A percentile compares a stretch with the other conserved stretches of the same genome.
phyloP scores from a whole-genome alignment of 2,888 invertebrate species.

The Pyrochroa serraticornis region DNA sequence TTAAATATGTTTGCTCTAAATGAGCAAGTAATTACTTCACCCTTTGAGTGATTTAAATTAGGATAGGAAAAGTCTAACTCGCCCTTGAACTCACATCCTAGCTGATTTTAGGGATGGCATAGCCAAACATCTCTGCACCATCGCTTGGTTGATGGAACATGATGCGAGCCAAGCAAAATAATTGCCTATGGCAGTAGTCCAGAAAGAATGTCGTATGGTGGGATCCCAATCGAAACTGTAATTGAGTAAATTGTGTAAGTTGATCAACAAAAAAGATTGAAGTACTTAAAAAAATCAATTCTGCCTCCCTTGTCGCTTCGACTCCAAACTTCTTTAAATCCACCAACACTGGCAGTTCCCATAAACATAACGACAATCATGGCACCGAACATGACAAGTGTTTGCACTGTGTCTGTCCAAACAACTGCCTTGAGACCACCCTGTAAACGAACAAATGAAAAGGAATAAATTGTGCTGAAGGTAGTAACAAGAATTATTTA shows the following conservation, averaged over 20 bases:
- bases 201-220: conserved; percentile 79
- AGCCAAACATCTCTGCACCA: conserved; percentile 84
- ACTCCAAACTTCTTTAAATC: conserved; percentile 66
- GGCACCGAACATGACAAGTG: conserved; percentile 74
- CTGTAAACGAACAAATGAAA: conserved; percentile 60
- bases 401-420: conserved; percentile 81
- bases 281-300: conserved; percentile 75
- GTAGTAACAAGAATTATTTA: too few species aligned
- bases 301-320: conserved; percentile 67
- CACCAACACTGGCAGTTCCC: conserved; percentile 71
- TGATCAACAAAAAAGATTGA: neutral
- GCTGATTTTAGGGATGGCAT: conserved; percentile 75
- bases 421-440: conserved; percentile 81
- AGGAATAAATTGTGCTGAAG: too few species aligned
- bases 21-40: too few species aligned
- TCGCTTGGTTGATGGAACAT: conserved; percentile 84
- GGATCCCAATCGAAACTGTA: conserved; percentile 76
- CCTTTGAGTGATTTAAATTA: too few species aligned
- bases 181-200: conserved; percentile 79
- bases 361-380: conserved; percentile 69
- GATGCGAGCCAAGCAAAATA: conserved; percentile 82
- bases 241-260: conserved; percentile 33
- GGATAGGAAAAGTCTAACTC: too few species aligned
- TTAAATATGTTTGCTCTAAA: too few species aligned
- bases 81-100: conserved; percentile 66